These are phyloP conservation scores for Lacerta agilis DNA, from an alignment of 2,797 vertebrate species.

Conservation along the genomic window DNA sequence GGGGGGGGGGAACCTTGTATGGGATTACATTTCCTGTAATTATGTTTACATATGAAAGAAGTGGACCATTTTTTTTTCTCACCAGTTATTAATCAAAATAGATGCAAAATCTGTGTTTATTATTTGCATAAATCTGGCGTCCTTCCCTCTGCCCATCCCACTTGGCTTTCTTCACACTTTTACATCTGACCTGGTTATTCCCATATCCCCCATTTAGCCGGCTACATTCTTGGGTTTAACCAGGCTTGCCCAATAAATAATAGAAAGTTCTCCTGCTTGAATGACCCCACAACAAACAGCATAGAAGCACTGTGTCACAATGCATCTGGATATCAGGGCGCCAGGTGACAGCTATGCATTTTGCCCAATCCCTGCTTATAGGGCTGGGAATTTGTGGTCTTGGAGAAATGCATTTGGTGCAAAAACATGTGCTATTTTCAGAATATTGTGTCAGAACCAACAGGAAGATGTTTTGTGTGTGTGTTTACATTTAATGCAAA, in stretches of 20 bases:
- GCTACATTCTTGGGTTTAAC: slow-evolving; percentile 54
- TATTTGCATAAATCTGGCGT: background rate
- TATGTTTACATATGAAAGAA: background rate
- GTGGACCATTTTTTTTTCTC: slow-evolving; percentile 26
- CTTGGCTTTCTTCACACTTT: background rate
- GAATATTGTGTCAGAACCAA: slow-evolving; percentile 39
- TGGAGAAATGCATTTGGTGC: slow-evolving; percentile 7
- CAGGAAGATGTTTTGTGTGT: background rate
- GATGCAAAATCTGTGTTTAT: slow-evolving; percentile 11
- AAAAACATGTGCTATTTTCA: slow-evolving; percentile 57
- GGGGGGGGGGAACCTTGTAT: slow-evolving; percentile 15
- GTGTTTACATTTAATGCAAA: slow-evolving; percentile 55
- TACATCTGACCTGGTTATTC: slow-evolving; percentile 57
- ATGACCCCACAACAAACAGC: slow-evolving; percentile 31
- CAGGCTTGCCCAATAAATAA: slow-evolving; percentile 69
- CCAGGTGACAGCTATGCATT: slow-evolving; percentile 46
- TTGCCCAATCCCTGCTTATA: slow-evolving; percentile 33
- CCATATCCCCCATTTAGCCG: slow-evolving; percentile 47
- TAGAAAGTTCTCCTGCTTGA: slow-evolving; percentile 62
- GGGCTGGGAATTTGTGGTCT: slow-evolving; percentile 26
- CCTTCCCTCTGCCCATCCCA: background rate
- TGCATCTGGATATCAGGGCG: background rate
- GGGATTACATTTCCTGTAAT: slow-evolving; percentile 6
- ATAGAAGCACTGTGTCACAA: slow-evolving; percentile 21
- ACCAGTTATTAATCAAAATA: slow-evolving; percentile 6